These are phyloP conservation scores for Yponomeuta plumbellus DNA, from an alignment of 2,888 invertebrate species.

Conservation along the genomic window DNA sequence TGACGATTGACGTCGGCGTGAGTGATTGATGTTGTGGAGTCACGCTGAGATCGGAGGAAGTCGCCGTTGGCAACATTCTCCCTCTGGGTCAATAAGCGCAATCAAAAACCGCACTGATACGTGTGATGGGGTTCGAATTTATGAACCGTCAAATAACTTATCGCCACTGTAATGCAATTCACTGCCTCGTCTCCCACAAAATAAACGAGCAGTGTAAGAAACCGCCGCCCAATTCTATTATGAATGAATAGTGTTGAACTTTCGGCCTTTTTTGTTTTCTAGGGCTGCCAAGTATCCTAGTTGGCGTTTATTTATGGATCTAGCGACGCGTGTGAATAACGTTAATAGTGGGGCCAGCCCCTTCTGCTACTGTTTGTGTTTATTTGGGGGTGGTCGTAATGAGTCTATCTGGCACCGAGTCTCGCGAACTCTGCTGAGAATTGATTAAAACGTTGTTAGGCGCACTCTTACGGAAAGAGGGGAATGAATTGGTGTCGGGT, in stretches of 20 bases:
- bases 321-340: conserved; percentile 73
- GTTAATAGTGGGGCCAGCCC: conserved; percentile 69
- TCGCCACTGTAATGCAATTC: conserved; percentile 71
- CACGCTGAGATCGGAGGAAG: conserved; percentile 47
- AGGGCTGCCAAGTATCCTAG: conserved; percentile 48
- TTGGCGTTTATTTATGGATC: conserved; percentile 69
- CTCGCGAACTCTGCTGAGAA: conserved; percentile 74
- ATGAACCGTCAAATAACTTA: conserved; percentile 75
- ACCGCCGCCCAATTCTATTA: conserved; percentile 55
- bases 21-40: background rate
- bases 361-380: conserved; percentile 74
- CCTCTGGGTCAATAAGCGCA: conserved; percentile 43
- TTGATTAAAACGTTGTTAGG: conserved; percentile 76
- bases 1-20: background rate
- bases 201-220: conserved; percentile 67
- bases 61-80: conserved; percentile 25
- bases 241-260: conserved; percentile 34
- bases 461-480: conserved; percentile 66
- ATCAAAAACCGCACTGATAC: conserved; percentile 29
- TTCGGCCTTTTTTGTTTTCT: conserved; percentile 59
- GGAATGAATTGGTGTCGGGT: conserved; percentile 51
- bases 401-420: conserved; percentile 73
- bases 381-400: conserved; percentile 72
- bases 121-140: conserved; percentile 56
- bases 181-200: conserved; percentile 31